Percentiles rank a stretch among this genome's conserved stretches.
Evolutionary conservation across 1,140 invertebrate species (phyloP).

Genomic region (Antheraea mylitta): DNA sequence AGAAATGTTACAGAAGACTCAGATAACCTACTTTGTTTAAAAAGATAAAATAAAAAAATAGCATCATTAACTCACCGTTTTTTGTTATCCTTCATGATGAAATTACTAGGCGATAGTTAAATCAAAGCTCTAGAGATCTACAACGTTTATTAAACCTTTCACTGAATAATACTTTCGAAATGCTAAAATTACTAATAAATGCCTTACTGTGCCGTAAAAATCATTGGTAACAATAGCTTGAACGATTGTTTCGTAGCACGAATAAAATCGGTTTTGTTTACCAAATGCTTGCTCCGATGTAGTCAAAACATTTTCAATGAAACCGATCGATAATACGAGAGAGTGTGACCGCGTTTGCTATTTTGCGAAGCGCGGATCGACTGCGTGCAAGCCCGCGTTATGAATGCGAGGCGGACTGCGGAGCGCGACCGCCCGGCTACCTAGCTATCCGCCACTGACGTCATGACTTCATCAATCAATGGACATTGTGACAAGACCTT

Average conservation of each 20-base stretch:
- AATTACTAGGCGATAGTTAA: conserved; percentile 14
- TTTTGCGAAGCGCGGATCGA: conserved; percentile 24
- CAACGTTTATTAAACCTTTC: conserved; percentile 13
- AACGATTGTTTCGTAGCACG: conserved; percentile 15
- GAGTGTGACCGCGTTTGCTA: conserved; percentile 23
- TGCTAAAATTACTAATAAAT: conserved; percentile 14
- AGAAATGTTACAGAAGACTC: too few relatives aligned
- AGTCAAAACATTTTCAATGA: conserved; percentile 46
- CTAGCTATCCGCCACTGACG: conserved; percentile 18
- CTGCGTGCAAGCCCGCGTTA: conserved; percentile 23
- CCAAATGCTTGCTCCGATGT: conserved; percentile 12
- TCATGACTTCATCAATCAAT: conserved; percentile 38
- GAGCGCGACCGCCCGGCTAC: conserved; percentile 22
- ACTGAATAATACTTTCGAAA: conserved; percentile 12
- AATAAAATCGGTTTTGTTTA: conserved; percentile 24
- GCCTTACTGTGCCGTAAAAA: conserved; percentile 11
- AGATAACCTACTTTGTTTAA: conserved; percentile 4
- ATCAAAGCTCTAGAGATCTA: conserved; percentile 16
- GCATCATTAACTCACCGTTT: conserved; percentile 35
- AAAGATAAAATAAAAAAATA: not conserved
- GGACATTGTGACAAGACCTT: conserved; percentile 27
- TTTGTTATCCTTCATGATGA: conserved; percentile 51
- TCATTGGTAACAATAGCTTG: conserved; percentile 4
- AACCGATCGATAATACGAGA: conserved; percentile 44
- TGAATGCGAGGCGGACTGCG: conserved; percentile 20